Percentiles rank a stretch among this genome's conserved stretches.
These are phyloP conservation scores for Megalonaias nervosa DNA, from an alignment of 1,140 invertebrate genomes.

Conservation along the genomic window DNA sequence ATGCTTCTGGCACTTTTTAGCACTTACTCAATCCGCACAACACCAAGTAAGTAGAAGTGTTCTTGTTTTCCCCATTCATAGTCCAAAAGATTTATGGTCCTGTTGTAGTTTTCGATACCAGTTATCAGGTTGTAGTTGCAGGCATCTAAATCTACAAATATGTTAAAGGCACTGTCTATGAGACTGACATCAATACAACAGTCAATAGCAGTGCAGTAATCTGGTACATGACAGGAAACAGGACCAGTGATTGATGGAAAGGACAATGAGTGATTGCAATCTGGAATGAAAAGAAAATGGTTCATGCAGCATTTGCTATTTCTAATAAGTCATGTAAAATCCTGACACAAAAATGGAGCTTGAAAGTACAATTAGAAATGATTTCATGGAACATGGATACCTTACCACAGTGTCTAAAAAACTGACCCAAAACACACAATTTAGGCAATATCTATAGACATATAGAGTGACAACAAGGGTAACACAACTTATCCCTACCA, in stretches of 20 bases:
- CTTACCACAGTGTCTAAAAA: no score
- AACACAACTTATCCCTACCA: no score
- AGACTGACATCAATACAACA: conserved; percentile 34
- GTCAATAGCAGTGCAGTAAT: conserved; percentile 35
- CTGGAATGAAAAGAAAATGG: background rate
- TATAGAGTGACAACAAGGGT: no score
- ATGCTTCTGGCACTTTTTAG: no score
- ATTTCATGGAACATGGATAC: no score
- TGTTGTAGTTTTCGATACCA: conserved; percentile 31
- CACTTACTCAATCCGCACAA: conserved; percentile 12
- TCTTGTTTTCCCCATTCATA: conserved; percentile 34
- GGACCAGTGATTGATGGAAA: conserved; percentile 9
- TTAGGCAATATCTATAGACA: no score
- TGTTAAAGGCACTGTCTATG: conserved; percentile 23
- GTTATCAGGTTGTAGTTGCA: conserved; percentile 28
- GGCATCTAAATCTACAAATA: conserved; percentile 21
- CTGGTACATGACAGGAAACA: conserved; percentile 26
- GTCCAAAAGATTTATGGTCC: conserved; percentile 22
- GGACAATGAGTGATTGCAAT: conserved; percentile 8
- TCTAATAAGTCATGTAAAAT: no score
- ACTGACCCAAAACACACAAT: no score
- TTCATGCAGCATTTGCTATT: no score
- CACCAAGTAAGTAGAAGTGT: conserved; percentile 10
- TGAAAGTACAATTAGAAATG: no score
- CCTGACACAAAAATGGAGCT: no score